Percentiles rank a stretch among this genome's conserved stretches.
Evolutionary conservation across 2,888 invertebrate species (phyloP).

Genomic region (Xanthostigma xanthostigma): DNA sequence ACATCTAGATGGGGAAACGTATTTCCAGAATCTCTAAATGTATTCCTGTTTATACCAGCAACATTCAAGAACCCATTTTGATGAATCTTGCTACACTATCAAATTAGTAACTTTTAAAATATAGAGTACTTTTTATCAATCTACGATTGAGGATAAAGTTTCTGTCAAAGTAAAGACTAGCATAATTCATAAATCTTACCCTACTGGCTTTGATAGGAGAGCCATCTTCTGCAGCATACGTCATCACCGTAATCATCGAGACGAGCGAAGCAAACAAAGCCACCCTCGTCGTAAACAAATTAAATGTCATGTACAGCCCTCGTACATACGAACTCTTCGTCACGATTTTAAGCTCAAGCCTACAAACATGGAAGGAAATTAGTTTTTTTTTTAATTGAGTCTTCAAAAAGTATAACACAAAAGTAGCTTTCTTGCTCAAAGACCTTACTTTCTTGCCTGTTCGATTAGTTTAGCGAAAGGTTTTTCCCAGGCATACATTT

Average conservation of each 20-base stretch:
- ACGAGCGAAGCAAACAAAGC: constrained; percentile 63
- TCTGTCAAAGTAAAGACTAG: no score
- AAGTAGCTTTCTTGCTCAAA: no score
- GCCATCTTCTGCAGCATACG: constrained; percentile 28
- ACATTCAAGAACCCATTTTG: no score
- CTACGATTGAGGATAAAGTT: no score
- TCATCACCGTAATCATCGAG: constrained; percentile 40
- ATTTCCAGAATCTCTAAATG: no score
- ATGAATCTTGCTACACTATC: no score
- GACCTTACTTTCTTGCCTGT: constrained; percentile 28
- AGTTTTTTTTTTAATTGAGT: no score
- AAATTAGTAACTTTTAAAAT: no score
- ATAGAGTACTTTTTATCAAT: no score
- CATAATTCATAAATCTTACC: constrained; percentile 26
- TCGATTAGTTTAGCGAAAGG: constrained; percentile 49
- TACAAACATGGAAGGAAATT: neutral
- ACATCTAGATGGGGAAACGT: no score
- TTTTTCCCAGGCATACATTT: constrained; percentile 62
- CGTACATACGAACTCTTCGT: constrained; percentile 46
- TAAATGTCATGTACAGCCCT: constrained; percentile 55
- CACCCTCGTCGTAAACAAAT: constrained; percentile 66
- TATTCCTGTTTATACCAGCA: no score
- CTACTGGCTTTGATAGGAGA: constrained; percentile 50
- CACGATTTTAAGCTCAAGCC: constrained; percentile 35
- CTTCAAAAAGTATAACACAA: no score